Percentiles rank a stretch among this genome's conserved stretches.
phyloP scores from a whole-genome alignment of 2,113 vertebrate species.

The Tachycineta bicolor region DNA sequence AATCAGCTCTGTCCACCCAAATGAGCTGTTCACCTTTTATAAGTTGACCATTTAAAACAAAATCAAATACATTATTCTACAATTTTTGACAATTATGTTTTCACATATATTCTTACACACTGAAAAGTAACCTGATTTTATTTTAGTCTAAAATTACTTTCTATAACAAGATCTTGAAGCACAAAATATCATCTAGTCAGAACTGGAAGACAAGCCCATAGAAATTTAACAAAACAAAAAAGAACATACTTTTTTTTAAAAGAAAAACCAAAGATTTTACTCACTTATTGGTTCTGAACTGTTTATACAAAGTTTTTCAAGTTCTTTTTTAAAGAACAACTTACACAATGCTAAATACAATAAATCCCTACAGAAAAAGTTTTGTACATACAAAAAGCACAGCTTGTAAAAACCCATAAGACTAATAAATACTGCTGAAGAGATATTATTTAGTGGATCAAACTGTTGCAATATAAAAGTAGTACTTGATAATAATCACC shows the following conservation, averaged over 20 bases:
- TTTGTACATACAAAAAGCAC: constrained; percentile 25
- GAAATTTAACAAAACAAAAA: background rate
- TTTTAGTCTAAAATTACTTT: background rate
- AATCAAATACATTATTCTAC: background rate
- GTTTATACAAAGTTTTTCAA: background rate
- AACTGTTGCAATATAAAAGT: background rate
- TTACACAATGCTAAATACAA: constrained; percentile 14
- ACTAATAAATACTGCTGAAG: constrained; percentile 5
- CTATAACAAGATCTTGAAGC: background rate
- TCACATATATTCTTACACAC: background rate
- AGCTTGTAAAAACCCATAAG: background rate
- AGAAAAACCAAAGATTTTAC: constrained; percentile 15
- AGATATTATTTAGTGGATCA: background rate
- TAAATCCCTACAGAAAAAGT: constrained; percentile 12
- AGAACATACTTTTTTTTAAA: background rate
- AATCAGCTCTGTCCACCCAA: background rate
- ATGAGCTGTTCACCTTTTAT: background rate
- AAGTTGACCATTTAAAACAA: background rate
- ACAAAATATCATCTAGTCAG: background rate
- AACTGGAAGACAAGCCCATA: background rate
- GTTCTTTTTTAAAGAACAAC: background rate
- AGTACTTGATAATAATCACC: background rate
- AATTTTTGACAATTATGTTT: background rate
- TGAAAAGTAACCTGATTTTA: background rate
- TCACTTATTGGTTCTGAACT: constrained; percentile 3